Conservation (phyloP, 2,797 vertebrate species). For the Sebastes kiyomatsui region DNA sequence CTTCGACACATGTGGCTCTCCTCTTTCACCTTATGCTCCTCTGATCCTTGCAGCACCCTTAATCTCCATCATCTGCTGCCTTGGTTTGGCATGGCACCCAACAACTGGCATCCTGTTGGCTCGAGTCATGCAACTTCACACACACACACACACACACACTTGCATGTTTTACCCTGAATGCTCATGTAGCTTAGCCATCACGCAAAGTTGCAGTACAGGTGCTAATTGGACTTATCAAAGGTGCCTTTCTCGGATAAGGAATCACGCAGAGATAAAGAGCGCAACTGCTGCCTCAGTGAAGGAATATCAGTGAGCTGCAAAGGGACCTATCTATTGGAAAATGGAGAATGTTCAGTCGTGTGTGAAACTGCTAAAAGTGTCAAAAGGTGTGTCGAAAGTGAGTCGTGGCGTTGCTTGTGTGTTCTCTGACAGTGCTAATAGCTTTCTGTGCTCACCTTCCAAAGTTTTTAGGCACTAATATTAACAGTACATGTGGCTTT, state of each 20-base stretch:
- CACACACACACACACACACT: neutral
- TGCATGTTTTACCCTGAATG: constrained; percentile 22
- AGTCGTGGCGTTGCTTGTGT: neutral
- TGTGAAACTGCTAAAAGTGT: constrained; percentile 5
- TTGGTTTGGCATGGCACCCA: constrained; percentile 33
- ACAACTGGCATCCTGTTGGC: constrained; percentile 48
- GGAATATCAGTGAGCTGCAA: neutral
- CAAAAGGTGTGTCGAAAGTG: constrained; percentile 26
- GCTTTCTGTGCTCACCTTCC: neutral
- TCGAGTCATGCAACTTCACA: constrained; percentile 16
- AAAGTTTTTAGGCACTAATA: neutral
- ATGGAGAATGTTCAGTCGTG: neutral
- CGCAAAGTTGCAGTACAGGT: constrained; percentile 44
- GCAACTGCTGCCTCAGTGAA: neutral
- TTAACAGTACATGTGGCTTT: neutral
- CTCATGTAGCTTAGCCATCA: constrained; percentile 59
- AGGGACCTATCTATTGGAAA: neutral
- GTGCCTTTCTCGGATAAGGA: constrained; percentile 31
- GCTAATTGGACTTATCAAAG: constrained; percentile 59
- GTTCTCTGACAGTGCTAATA: neutral
- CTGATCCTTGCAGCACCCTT: constrained; percentile 34
- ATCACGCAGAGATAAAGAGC: constrained; percentile 37
- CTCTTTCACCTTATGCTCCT: constrained; percentile 31
- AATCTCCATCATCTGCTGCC: constrained; percentile 52
- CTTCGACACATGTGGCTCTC: constrained; percentile 17